Evolutionary conservation across 2,113 vertebrate species (phyloP).

Genomic region (Tragelaphus strepsiceros): DNA sequence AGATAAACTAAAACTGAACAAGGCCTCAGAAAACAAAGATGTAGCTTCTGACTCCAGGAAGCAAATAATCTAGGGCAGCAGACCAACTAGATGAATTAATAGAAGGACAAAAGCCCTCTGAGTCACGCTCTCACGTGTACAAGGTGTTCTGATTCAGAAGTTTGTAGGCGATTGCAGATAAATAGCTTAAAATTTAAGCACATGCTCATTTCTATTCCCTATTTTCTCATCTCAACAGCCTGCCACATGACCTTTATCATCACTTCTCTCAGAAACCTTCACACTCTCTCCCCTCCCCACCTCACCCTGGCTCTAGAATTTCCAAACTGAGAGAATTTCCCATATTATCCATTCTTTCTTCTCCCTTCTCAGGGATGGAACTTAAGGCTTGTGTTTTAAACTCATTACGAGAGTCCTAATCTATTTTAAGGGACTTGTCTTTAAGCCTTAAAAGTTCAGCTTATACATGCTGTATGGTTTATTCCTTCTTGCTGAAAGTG

Average conservation of each 20-base stretch:
- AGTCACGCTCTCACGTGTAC: neutral
- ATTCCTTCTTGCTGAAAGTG: neutral
- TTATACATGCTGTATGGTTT: neutral
- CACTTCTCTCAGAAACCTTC: neutral
- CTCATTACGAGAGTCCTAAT: neutral
- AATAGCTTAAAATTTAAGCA: neutral
- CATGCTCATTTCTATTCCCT: neutral
- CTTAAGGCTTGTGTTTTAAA: neutral
- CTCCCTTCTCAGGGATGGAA: neutral
- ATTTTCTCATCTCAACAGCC: neutral
- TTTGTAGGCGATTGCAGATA: neutral
- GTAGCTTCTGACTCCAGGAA: neutral
- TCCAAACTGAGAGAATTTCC: neutral
- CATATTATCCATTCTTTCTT: neutral
- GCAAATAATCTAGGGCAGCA: neutral
- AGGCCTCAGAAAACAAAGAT: neutral
- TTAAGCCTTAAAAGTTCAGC: constrained; percentile 1
- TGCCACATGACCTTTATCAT: neutral
- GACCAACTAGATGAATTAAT: neutral
- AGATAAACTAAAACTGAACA: neutral
- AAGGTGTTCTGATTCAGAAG: neutral
- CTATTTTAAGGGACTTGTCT: neutral
- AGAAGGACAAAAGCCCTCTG: neutral
- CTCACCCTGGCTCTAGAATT: neutral
- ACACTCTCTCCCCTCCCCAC: neutral